Percentiles rank a stretch among this genome's conserved stretches.
Evolutionary conservation across 2,888 invertebrate species (phyloP).

Genomic region (Papilio elwesi): DNA sequence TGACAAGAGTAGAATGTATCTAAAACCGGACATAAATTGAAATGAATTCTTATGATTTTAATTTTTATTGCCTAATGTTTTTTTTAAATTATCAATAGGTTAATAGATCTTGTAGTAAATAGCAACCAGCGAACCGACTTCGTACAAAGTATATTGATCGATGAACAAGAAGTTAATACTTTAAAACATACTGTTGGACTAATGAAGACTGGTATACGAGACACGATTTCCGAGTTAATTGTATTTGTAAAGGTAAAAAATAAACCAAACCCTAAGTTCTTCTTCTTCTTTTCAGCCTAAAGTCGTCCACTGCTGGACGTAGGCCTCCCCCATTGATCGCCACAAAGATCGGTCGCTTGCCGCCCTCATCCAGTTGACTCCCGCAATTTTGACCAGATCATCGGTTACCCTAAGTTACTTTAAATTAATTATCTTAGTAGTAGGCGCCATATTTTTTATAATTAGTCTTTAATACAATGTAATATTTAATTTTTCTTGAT

Average conservation of each 20-base stretch:
- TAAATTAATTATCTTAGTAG: too few species aligned
- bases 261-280: conserved; percentile 10
- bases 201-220: conserved; percentile 55
- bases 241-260: conserved; percentile 66
- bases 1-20: too few species aligned
- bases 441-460: too few species aligned
- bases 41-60: neutral
- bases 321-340: too few species aligned
- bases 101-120: conserved; percentile 21
- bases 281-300: too few species aligned
- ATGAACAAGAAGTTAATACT: conserved; percentile 62
- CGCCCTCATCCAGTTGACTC: too few species aligned
- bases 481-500: neutral
- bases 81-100: conserved; percentile 12
- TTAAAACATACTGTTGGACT: conserved; percentile 58
- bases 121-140: conserved; percentile 59
- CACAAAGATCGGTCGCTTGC: too few species aligned
- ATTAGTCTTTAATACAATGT: neutral
- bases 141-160: conserved; percentile 65
- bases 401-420: too few species aligned
- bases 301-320: too few species aligned
- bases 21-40: too few species aligned
- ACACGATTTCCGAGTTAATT: conserved; percentile 63
- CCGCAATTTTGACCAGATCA: too few species aligned
- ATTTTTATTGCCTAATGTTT: neutral